Evolutionary conservation across 2,888 invertebrate genomes (phyloP).

Genomic region (Rotaria macrura): DNA sequence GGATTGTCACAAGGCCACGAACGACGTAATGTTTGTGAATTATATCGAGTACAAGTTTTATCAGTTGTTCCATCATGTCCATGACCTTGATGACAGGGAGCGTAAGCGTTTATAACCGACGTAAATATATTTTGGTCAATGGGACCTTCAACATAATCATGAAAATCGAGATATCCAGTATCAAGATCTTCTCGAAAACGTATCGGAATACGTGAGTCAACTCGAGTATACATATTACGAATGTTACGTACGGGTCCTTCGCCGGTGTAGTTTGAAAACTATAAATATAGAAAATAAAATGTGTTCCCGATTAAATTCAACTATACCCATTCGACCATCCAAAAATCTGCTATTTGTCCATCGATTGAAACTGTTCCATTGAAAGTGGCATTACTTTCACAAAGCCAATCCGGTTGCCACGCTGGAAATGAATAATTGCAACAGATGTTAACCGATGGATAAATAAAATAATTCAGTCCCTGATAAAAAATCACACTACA

Average conservation of each 20-base stretch:
- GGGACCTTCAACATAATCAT: constrained; percentile 13
- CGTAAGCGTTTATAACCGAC: too few relatives aligned
- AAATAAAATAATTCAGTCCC: not conserved
- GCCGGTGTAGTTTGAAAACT: too few relatives aligned
- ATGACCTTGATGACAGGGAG: too few relatives aligned
- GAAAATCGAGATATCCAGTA: constrained; percentile 5
- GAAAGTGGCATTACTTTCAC: not conserved
- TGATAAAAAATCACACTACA: not conserved
- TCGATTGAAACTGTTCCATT: not conserved
- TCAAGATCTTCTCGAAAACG: constrained; percentile 13
- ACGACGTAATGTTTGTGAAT: not conserved
- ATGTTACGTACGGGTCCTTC: not conserved
- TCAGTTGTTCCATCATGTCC: too few relatives aligned
- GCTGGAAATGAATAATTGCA: constrained; percentile 4
- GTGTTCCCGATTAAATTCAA: too few relatives aligned
- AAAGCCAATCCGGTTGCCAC: not conserved
- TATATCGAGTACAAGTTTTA: not conserved
- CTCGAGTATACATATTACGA: constrained; percentile 18
- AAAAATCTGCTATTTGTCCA: not conserved
- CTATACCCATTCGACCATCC: not conserved
- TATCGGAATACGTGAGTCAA: not conserved
- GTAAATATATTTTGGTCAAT: not conserved
- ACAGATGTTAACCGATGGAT: not conserved
- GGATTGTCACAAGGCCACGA: too few relatives aligned
- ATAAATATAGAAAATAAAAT: too few relatives aligned